phyloP scores from a whole-genome alignment of 2,888 invertebrate genomes.

The Athalia rosae region DNA sequence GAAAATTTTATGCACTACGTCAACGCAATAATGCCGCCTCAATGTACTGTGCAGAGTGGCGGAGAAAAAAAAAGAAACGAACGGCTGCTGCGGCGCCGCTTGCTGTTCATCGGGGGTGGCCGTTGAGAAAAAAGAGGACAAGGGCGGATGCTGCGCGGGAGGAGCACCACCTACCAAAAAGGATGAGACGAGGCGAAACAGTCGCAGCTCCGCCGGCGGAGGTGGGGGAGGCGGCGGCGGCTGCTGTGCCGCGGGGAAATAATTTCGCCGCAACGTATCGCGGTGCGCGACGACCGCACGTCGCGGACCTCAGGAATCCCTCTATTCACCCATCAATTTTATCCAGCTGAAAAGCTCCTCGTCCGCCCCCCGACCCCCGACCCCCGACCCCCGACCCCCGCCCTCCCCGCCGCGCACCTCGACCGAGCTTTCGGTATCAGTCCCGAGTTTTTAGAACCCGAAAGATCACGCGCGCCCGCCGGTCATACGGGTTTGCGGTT shows the following conservation, averaged over 20 bases:
- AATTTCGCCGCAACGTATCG: slow-evolving; percentile 5
- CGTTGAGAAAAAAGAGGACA: slow-evolving; percentile 53
- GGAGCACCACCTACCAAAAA: slow-evolving; percentile 29
- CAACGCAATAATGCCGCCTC: slow-evolving; percentile 42
- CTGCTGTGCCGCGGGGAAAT: slow-evolving; percentile 45
- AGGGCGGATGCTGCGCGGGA: slow-evolving; percentile 59
- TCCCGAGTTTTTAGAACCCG: not conserved
- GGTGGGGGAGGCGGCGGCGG: slow-evolving; percentile 50
- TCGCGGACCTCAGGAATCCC: not conserved
- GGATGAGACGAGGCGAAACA: slow-evolving; percentile 31
- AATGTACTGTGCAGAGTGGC: slow-evolving; percentile 54
- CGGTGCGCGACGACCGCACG: not conserved
- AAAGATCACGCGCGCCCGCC: slow-evolving; percentile 23
- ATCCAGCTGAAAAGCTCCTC: not conserved
- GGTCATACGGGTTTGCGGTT: slow-evolving; percentile 39
- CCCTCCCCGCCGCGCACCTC: too few species aligned
- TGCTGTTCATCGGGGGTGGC: slow-evolving; percentile 55
- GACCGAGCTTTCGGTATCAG: too few species aligned
- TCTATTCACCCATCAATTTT: slow-evolving; percentile 13
- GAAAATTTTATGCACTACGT: slow-evolving; percentile 19
- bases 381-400: too few species aligned
- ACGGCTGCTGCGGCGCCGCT: slow-evolving; percentile 61
- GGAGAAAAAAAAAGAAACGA: slow-evolving; percentile 52
- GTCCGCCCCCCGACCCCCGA: too few species aligned
- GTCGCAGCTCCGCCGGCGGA: not conserved